phyloP scores from a whole-genome alignment of 2,888 invertebrate species.

The Amphipyra berbera region DNA sequence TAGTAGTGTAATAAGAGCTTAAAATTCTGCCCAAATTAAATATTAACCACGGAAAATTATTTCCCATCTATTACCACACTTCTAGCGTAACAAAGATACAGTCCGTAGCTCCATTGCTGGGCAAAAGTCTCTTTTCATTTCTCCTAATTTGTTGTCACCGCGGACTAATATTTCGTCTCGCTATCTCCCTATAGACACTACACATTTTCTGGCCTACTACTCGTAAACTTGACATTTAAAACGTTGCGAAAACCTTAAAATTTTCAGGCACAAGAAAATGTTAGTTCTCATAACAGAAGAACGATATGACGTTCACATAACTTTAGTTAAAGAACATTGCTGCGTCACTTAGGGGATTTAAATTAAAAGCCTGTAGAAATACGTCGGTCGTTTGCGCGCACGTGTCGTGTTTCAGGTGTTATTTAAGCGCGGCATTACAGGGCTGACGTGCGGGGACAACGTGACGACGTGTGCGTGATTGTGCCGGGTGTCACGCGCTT shows the following conservation, averaged over 20 bases:
- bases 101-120: background rate
- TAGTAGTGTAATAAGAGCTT: conserved; percentile 19
- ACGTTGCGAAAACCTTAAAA: background rate
- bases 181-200: background rate
- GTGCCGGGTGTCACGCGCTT: conserved; percentile 33
- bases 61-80: background rate
- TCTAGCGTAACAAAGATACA: background rate
- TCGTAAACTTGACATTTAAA: conserved; percentile 9
- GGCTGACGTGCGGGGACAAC: conserved; percentile 63
- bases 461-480: conserved; percentile 64
- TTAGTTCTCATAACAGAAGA: conserved; percentile 2
- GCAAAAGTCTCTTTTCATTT: background rate
- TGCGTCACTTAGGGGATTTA: conserved; percentile 61
- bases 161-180: background rate
- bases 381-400: conserved; percentile 75
- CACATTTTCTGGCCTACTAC: background rate
- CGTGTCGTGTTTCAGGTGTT: conserved; percentile 78
- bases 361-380: conserved; percentile 79
- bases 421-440: conserved; percentile 68
- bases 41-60: conserved; percentile 15
- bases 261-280: background rate
- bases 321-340: conserved; percentile 35
- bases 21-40: conserved; percentile 14
- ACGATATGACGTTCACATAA: conserved; percentile 32
- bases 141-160: background rate